Evolutionary conservation across 1,140 invertebrate genomes (phyloP).

Genomic region (Pseudomyrmex concolor): DNA sequence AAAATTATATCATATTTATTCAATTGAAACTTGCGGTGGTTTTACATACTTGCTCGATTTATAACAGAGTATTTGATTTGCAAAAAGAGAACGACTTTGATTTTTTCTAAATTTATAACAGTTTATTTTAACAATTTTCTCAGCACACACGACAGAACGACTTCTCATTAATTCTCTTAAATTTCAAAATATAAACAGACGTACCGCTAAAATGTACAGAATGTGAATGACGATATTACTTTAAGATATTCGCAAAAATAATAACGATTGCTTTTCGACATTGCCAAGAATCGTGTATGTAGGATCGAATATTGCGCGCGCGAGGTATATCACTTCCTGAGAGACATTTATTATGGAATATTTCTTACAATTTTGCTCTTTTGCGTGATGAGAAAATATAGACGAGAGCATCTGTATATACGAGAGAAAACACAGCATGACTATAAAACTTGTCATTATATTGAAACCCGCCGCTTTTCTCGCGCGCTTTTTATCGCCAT

Average conservation of each 20-base stretch:
- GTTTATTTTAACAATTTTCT: too few relatives aligned
- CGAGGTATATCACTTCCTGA: conserved; percentile 9
- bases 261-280: neutral
- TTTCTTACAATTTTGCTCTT: neutral
- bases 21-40: too few relatives aligned
- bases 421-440: neutral
- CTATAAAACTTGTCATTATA: conserved; percentile 20
- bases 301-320: neutral
- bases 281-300: neutral
- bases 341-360: conserved; percentile 16
- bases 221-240: neutral
- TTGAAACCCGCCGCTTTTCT: neutral
- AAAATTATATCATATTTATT: too few relatives aligned
- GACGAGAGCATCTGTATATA: neutral
- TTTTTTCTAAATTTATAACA: too few relatives aligned
- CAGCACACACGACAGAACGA: too few relatives aligned
- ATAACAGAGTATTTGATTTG: too few relatives aligned
- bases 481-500: neutral
- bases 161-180: neutral
- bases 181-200: neutral
- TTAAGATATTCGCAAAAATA: neutral
- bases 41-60: too few relatives aligned
- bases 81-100: too few relatives aligned
- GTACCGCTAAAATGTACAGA: neutral
- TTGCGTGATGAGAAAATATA: neutral